Conservation (phyloP, 2,888 invertebrate species). For the Dolomedes plantarius region DNA sequence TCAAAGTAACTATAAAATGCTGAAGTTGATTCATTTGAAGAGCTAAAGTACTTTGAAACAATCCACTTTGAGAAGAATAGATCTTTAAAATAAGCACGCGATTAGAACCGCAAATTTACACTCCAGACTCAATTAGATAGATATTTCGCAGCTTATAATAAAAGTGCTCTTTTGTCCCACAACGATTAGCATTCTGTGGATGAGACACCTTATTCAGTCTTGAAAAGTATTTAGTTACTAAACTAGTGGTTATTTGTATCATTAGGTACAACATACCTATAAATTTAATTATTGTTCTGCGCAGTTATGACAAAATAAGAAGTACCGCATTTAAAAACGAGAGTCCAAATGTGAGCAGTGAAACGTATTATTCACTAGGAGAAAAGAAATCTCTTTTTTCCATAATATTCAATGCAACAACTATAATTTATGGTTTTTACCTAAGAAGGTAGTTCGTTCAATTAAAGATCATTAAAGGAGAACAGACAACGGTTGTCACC, state of each 20-base stretch:
- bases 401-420: neutral
- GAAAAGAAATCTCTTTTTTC: neutral
- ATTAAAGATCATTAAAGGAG: conserved; percentile 4
- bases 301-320: neutral
- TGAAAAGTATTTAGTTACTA: neutral
- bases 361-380: neutral
- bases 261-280: neutral
- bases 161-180: neutral
- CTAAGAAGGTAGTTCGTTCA: neutral
- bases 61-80: no score
- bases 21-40: no score
- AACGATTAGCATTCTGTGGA: neutral
- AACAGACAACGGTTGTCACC: conserved; percentile 1
- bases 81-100: no score
- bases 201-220: neutral
- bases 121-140: neutral
- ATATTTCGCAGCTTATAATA: neutral
- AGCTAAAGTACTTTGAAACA: no score
- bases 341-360: neutral
- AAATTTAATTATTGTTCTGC: neutral
- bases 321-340: neutral
- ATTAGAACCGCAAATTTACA: no score
- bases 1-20: no score
- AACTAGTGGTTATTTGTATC: neutral
- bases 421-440: conserved; percentile 1